Conservation (phyloP, 2,888 invertebrate genomes). For the Perithous albicinctus region DNA sequence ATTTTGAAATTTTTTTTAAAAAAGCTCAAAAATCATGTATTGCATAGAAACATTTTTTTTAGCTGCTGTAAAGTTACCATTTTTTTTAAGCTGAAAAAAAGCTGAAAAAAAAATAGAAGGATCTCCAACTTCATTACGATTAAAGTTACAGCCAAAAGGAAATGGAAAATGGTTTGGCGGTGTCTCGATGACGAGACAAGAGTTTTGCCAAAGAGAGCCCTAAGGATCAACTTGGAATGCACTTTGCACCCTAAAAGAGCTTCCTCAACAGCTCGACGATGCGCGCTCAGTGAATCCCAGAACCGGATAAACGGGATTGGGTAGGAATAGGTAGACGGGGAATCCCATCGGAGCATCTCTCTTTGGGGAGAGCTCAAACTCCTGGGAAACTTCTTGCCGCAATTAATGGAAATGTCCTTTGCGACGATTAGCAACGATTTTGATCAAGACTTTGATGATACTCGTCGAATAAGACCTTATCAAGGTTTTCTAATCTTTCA, state of each 20-base stretch:
- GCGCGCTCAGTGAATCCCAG: background rate
- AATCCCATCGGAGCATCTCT: background rate
- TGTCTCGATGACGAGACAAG: slow-evolving; percentile 7
- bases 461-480: background rate
- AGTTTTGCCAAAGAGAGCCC: background rate
- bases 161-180: background rate
- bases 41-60: too few species aligned
- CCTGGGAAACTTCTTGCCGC: slow-evolving; percentile 13
- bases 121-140: slow-evolving; percentile 15
- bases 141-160: slow-evolving; percentile 1
- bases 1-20: too few species aligned
- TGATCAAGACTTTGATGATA: background rate
- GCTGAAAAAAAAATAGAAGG: background rate
- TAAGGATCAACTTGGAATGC: slow-evolving; percentile 5
- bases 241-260: slow-evolving; percentile 3
- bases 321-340: background rate
- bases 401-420: background rate
- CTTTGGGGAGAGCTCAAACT: background rate
- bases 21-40: too few species aligned
- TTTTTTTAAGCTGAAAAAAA: too few species aligned
- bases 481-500: background rate
- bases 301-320: slow-evolving; percentile 19
- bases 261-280: background rate
- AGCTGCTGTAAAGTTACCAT: too few species aligned
- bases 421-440: background rate